These are phyloP conservation scores for Eumaeus atala DNA, from an alignment of 1,140 invertebrate genomes.

Conservation along the genomic window DNA sequence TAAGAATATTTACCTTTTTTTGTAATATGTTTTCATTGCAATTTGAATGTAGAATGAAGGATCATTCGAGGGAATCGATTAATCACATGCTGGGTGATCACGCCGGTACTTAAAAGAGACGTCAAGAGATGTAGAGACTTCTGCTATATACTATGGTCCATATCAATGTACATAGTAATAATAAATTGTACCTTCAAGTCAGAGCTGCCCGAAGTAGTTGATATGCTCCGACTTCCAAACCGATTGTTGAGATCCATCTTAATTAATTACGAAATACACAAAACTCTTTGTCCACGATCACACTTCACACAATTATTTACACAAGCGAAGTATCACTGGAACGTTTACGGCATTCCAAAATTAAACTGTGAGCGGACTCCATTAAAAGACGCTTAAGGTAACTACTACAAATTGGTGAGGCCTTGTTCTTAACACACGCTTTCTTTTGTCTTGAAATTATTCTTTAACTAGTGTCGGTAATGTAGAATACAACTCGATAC, in stretches of 20 bases:
- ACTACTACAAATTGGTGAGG: constrained; percentile 26
- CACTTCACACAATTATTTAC: constrained; percentile 17
- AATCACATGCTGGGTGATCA: no score
- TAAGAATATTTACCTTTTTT: no score
- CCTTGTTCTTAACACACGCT: constrained; percentile 24
- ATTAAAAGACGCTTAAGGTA: constrained; percentile 29
- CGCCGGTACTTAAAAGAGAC: no score
- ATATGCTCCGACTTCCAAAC: constrained; percentile 45
- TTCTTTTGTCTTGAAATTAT: constrained; percentile 14
- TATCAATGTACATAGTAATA: no score
- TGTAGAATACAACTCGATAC: constrained; percentile 35
- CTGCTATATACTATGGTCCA: no score
- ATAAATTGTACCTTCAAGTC: constrained; percentile 47
- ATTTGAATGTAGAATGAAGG: no score
- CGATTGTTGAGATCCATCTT: constrained; percentile 50
- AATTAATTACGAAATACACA: constrained; percentile 15
- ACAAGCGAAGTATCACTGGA: constrained; percentile 10
- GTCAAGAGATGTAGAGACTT: no score
- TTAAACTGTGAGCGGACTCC: constrained; percentile 23
- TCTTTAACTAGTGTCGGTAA: neutral
- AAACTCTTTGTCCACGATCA: constrained; percentile 14
- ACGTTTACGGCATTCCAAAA: constrained; percentile 19
- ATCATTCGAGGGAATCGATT: no score
- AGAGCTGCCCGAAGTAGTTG: constrained; percentile 57
- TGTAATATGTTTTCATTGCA: no score